A percentile compares a stretch with the other conserved stretches of the same genome.
These are phyloP conservation scores for Hylyphantes graminicola DNA, from an alignment of 1,140 invertebrate genomes.

Conservation along the genomic window DNA sequence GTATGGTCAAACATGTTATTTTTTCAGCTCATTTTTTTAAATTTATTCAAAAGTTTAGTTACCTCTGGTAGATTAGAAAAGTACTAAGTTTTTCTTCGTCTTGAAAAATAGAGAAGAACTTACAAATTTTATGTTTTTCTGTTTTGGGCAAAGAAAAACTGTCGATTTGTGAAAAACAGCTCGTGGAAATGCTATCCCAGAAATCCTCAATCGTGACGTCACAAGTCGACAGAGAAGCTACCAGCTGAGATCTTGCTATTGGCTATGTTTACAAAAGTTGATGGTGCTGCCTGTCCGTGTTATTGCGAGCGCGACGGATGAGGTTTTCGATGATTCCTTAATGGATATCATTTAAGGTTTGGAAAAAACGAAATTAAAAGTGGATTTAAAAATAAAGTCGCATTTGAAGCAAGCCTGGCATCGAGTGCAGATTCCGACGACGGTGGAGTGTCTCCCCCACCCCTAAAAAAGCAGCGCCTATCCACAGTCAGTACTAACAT, in stretches of 20 bases:
- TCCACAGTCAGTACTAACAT: conserved; percentile 63
- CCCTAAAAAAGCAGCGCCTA: conserved; percentile 87
- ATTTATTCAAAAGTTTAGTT: too few relatives aligned
- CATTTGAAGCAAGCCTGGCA: conserved; percentile 82
- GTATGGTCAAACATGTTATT: too few relatives aligned
- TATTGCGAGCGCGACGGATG: conserved; percentile 39
- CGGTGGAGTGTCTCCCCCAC: conserved; percentile 89
- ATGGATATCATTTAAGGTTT: conserved; percentile 54
- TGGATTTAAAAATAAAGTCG: conserved; percentile 46
- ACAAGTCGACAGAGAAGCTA: conserved; percentile 48
- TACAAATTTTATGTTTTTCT: too few relatives aligned
- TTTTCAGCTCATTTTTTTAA: too few relatives aligned
- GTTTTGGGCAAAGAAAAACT: too few relatives aligned
- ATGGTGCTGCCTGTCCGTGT: conserved; percentile 36
- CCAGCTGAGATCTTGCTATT: conserved; percentile 58
- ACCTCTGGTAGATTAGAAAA: too few relatives aligned
- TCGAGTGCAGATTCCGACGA: conserved; percentile 90
- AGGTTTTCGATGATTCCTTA: conserved; percentile 52
- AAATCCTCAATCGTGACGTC: conserved; percentile 44
- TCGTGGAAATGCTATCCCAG: conserved; percentile 24
- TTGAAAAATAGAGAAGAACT: too few relatives aligned
- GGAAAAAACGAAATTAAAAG: conserved; percentile 51
- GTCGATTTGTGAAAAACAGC: not conserved
- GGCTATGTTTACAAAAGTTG: conserved; percentile 60
- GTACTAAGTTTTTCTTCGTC: too few relatives aligned